phyloP scores from a whole-genome alignment of 2,113 vertebrate genomes.

The Trematomus loennbergii region DNA sequence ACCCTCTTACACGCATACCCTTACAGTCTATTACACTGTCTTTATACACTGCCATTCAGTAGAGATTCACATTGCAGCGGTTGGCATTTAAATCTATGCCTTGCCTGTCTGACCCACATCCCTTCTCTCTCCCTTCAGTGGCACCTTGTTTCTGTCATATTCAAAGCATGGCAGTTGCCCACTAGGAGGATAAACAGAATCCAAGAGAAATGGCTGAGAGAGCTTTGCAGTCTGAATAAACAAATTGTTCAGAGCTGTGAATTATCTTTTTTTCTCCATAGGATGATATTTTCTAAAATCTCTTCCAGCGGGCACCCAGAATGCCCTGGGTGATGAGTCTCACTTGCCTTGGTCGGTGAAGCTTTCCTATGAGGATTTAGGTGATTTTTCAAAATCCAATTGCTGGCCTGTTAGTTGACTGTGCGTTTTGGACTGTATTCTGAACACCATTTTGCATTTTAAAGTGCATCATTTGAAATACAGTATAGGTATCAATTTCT shows the following conservation, averaged over 20 bases:
- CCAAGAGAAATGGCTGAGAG: slow-evolving; percentile 14
- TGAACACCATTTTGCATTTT: slow-evolving; percentile 47
- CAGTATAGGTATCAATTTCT: slow-evolving; percentile 39
- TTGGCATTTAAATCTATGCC: slow-evolving; percentile 34
- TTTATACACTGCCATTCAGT: slow-evolving; percentile 21
- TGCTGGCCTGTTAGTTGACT: slow-evolving; percentile 34
- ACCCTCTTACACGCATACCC: background rate
- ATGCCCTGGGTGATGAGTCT: slow-evolving; percentile 58
- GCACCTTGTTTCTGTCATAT: slow-evolving; percentile 20
- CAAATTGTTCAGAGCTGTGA: slow-evolving; percentile 60
- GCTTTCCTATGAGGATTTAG: slow-evolving; percentile 30
- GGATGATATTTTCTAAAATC: slow-evolving; percentile 64
- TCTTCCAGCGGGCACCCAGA: slow-evolving; percentile 39
- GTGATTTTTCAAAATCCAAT: slow-evolving; percentile 56
- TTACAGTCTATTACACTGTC: background rate
- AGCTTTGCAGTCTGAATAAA: slow-evolving; percentile 56
- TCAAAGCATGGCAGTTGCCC: slow-evolving; percentile 30
- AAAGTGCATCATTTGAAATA: slow-evolving; percentile 32
- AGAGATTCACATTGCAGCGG: slow-evolving; percentile 4
- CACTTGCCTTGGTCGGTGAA: slow-evolving; percentile 32
- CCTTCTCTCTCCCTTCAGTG: slow-evolving; percentile 26
- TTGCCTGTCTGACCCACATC: slow-evolving; percentile 46
- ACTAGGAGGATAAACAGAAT: slow-evolving; percentile 31
- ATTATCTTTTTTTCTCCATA: slow-evolving; percentile 35
- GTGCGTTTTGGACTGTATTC: slow-evolving; percentile 56